Percentiles rank a stretch among this genome's conserved stretches.
These are phyloP conservation scores for Drosophila anomalata DNA, from an alignment of 2,888 invertebrate genomes.

Conservation along the genomic window DNA sequence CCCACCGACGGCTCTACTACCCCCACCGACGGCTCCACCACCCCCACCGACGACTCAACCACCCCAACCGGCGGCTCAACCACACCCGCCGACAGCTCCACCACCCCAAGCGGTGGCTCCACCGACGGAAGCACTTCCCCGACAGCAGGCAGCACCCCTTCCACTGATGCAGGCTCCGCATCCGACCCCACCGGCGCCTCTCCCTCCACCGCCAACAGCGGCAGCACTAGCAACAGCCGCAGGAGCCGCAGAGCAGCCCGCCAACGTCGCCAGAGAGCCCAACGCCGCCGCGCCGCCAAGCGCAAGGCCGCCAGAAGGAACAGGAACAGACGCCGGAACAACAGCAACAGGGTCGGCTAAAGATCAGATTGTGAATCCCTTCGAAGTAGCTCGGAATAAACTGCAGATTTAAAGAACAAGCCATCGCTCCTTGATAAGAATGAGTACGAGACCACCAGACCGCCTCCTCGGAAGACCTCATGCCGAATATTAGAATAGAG, in stretches of 20 bases:
- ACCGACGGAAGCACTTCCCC: slow-evolving; percentile 9
- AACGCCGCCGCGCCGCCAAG: slow-evolving; percentile 7
- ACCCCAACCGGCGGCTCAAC: slow-evolving; percentile 3
- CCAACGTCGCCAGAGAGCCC: not conserved
- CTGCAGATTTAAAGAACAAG: not conserved
- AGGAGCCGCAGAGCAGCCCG: not conserved
- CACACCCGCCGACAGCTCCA: slow-evolving; percentile 5
- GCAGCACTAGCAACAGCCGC: not conserved
- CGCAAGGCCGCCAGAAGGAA: slow-evolving; percentile 28
- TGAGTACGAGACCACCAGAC: no score
- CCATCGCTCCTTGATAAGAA: not conserved
- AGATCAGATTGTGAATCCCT: not conserved
- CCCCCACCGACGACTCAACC: slow-evolving; percentile 7
- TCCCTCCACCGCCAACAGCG: not conserved
- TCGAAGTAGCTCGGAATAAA: not conserved
- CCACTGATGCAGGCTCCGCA: not conserved
- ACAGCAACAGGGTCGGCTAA: slow-evolving; percentile 16
- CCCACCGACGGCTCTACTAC: slow-evolving; percentile 22
- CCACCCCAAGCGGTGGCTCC: slow-evolving; percentile 1
- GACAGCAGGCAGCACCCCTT: slow-evolving; percentile 4
- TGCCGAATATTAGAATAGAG: not conserved
- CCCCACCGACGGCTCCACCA: slow-evolving; percentile 3
- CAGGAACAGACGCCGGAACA: slow-evolving; percentile 7
- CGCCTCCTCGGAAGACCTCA: no score
- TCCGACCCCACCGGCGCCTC: slow-evolving; percentile 2